Percentiles rank a stretch among this genome's conserved stretches.
Evolutionary conservation across 2,797 vertebrate genomes (phyloP).

Genomic region (Anguilla marmorata): DNA sequence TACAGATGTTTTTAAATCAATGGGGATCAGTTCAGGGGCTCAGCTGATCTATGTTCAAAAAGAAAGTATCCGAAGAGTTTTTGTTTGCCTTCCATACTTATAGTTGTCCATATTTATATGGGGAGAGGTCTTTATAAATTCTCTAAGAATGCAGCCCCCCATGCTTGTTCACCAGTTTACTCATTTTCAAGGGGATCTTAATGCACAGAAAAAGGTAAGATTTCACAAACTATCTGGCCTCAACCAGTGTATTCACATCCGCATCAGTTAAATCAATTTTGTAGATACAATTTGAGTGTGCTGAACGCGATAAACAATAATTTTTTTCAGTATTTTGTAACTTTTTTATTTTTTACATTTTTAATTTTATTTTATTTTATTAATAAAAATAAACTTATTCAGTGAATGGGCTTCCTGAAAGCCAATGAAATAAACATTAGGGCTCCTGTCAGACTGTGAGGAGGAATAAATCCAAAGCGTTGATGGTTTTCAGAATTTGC

Average conservation of each 20-base stretch:
- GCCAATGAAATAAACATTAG: constrained; percentile 4
- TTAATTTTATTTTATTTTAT: neutral
- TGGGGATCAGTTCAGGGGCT: neutral
- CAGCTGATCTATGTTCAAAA: neutral
- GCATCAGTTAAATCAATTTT: neutral
- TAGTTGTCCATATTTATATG: neutral
- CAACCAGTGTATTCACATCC: neutral
- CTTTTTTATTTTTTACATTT: neutral
- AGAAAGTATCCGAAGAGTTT: neutral
- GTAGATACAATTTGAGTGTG: neutral
- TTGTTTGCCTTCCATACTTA: neutral
- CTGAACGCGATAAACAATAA: neutral
- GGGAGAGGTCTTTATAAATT: neutral
- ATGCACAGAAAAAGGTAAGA: neutral
- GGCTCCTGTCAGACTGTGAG: neutral
- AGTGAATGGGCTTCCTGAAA: neutral
- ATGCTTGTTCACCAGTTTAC: neutral
- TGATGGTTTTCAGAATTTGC: neutral
- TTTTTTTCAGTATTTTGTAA: neutral
- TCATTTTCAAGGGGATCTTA: neutral
- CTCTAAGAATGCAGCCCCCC: neutral
- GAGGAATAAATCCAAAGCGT: neutral
- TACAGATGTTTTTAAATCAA: neutral
- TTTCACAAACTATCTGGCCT: neutral
- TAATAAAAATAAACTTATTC: constrained; percentile 9